phyloP scores from a whole-genome alignment of 1,140 invertebrate genomes.

The Penaeus indicus region DNA sequence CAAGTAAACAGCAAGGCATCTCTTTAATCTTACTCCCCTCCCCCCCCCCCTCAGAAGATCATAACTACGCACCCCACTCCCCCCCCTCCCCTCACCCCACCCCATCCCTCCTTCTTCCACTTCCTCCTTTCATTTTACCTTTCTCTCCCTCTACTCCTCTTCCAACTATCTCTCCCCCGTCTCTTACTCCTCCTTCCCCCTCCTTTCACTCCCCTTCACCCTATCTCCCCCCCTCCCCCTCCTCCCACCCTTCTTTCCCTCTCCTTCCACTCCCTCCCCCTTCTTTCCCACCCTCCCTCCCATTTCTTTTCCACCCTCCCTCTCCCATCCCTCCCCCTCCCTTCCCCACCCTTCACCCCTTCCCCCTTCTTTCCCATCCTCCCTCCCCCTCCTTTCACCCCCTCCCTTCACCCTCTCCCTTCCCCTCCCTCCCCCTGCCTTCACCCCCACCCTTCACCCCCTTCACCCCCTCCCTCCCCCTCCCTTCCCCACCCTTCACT shows the following conservation, averaged over 20 bases:
- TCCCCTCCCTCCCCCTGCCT: neutral
- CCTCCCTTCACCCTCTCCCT: neutral
- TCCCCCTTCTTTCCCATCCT: neutral
- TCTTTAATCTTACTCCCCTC: too few relatives aligned
- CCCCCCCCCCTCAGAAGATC: too few relatives aligned
- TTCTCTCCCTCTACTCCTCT: too few relatives aligned
- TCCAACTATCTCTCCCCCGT: too few relatives aligned
- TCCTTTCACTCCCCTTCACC: too few relatives aligned
- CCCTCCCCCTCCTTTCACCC: neutral
- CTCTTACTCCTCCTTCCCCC: neutral
- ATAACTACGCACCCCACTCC: neutral
- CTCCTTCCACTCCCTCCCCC: neutral
- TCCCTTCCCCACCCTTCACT: too few relatives aligned
- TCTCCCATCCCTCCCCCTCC: too few relatives aligned
- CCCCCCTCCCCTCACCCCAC: neutral
- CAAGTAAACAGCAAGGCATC: too few relatives aligned
- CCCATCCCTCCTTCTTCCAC: neutral
- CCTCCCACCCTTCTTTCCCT: neutral
- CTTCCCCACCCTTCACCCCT: too few relatives aligned
- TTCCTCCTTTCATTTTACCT: too few relatives aligned
- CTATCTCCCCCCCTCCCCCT: neutral
- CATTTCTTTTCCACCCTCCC: neutral
- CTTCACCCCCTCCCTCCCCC: neutral
- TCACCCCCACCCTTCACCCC: neutral
- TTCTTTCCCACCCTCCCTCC: neutral